Base-by-base conservation (phyloP, 2,888 invertebrate genomes). In the Amaurobius ferox region DNA sequence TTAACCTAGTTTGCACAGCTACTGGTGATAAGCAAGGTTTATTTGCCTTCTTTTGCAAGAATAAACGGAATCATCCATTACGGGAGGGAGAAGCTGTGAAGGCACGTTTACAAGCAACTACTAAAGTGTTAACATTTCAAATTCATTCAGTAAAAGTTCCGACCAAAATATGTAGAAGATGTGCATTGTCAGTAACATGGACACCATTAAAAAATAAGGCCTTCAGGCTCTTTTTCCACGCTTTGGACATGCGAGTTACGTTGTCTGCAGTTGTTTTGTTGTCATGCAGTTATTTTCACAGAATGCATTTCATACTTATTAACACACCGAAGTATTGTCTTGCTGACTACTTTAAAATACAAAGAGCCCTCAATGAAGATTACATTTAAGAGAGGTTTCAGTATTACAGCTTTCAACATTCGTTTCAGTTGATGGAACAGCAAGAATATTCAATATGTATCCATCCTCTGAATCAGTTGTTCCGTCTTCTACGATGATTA, bases 381-480 rank as follows among this genome's bases (percentile, higher is more conserved):
- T n/a, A n/a, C n/a, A n/a, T n/a, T n/a, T n/a, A n/a, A n/a, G n/a
- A n/a, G n/a, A n/a, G n/a, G n/a, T n/a, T n/a, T n/a, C n/a, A n/a
- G n/a, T n/a, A n/a, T n/a, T n/a, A n/a, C n/a, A n/a, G n/a, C n/a
- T n/a, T n/a, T n/a, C n/a, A n/a, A n/a, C n/a, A n/a, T n/a, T n/a
- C n/a, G n/a, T n/a, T n/a, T n/a, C n/a, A n/a, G n/a, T n/a, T n/a
- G n/a, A n/a, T n/a, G n/a, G n/a, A n/a, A n/a, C n/a, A n/a, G n/a
- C n/a, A n/a, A n/a, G n/a, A n/a, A 61, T n/a, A 61, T 61, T 61
- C 19, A 61, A 61, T 19, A 61, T n/a, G 19, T 61, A 61, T 61
- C 61, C n/a, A n/a, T 61, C 61, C 9, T 61, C 61, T 13, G 11
- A 61, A n/a, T 61, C 61, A 13, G 61, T 61, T 61, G 61, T 61